Evolutionary conservation across 2,113 vertebrate species (phyloP), one percentile per base, ranked within the genome.

Genomic region (Fulica atra): DNA sequence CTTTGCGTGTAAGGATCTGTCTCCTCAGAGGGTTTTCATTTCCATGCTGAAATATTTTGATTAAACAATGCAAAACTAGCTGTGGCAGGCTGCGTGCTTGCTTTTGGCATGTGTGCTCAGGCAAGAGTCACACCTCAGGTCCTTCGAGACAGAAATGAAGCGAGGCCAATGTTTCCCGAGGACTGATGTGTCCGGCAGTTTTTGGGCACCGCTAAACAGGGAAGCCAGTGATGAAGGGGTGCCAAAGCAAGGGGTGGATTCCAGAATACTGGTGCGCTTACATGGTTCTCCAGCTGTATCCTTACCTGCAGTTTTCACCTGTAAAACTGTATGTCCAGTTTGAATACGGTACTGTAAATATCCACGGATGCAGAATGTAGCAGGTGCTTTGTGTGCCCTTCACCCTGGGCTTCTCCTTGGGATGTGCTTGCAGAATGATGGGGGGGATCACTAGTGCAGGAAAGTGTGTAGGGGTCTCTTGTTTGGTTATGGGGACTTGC

Each of bases 11-110:
- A 59, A 59, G 54, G 89, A 56, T 77, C 7, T 1, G 8, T 38
- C 66, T 90, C 42, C 72, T 61, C 40, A 59, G 59, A 80, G 77
- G 63, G 53, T 89, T 81, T 85, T 85, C 18, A 48, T 86, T 95
- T 87, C 76, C 12, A 5, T 80, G 63, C 81, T 71, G 81, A 80
- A 95, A 57, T 90, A 64, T 28, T 97, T 91, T 83, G 87, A 92
- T 89, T 77, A 74, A 94, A 89, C 77, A 78, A 68, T 53, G 74
- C 78, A 59, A 60, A 95, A 59, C 86, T 29, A 85, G 78, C 95
- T 61, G 68, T 88, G 78, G 44, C 71, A 83, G 86, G 91, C 59
- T 87, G 36, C 28, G 3, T 15, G 56, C 68, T 71, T 48, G 61
- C 60, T 50, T 81, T 46, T 78, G 86, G 60, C 74, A 16, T 50